phyloP scores from a whole-genome alignment of 1,140 invertebrate genomes.

The Tyrophagus putrescentiae region DNA sequence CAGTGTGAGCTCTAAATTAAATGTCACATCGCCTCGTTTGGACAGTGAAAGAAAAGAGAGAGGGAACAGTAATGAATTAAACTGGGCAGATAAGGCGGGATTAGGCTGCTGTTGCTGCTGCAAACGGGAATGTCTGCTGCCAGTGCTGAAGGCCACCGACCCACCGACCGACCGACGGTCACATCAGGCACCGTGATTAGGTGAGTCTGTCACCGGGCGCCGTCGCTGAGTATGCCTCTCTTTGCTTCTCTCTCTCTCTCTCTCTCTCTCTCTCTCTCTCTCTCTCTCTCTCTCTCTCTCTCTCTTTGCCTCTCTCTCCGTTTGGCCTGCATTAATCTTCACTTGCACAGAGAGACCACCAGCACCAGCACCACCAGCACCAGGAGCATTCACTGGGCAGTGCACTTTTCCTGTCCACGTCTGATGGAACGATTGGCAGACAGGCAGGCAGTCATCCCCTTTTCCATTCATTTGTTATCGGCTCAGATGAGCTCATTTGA shows the following conservation, averaged over 20 bases:
- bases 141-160: too few species aligned
- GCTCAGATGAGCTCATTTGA: too few species aligned
- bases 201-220: background rate
- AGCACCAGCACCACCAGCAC: background rate
- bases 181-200: constrained; percentile 13
- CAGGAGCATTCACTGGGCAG: constrained; percentile 1
- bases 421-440: too few species aligned
- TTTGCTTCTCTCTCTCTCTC: background rate
- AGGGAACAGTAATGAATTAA: constrained; percentile 15
- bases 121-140: background rate
- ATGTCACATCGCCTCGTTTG: constrained; percentile 7
- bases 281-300: constrained; percentile 1
- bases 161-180: background rate
- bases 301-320: constrained; percentile 14
- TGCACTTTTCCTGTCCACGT: too few species aligned
- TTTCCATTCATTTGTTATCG: constrained; percentile 4
- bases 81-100: constrained; percentile 4
- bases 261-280: background rate
- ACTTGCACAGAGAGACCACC: background rate
- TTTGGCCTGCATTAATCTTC: background rate
- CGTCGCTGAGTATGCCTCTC: background rate
- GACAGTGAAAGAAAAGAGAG: too few species aligned
- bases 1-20: background rate
- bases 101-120: background rate
- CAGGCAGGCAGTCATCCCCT: too few species aligned